phyloP scores from a whole-genome alignment of 2,888 invertebrate species.

The Nomada flava region DNA sequence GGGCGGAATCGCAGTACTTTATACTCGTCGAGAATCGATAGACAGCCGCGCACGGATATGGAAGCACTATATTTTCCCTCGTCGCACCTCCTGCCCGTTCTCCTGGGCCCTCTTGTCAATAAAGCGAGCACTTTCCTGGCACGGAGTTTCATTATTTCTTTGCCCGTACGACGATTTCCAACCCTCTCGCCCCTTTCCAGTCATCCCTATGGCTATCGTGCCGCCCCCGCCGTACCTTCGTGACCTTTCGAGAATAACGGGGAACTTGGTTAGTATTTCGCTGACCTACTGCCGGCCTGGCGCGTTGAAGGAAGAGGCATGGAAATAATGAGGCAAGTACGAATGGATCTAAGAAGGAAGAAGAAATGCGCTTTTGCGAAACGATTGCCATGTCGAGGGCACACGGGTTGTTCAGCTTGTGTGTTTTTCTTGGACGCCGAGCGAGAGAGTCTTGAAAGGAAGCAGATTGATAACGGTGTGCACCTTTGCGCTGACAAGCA shows the following conservation, averaged over 20 bases:
- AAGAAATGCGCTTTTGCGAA: constrained; percentile 17
- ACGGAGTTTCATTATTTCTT: constrained; percentile 79
- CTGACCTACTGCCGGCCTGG: constrained; percentile 50
- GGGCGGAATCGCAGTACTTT: constrained; percentile 80
- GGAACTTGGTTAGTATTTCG: constrained; percentile 55
- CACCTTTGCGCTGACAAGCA: constrained; percentile 23
- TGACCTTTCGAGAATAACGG: constrained; percentile 51
- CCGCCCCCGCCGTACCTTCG: neutral
- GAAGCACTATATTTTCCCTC: constrained; percentile 75
- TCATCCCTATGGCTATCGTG: neutral
- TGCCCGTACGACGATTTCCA: constrained; percentile 59
- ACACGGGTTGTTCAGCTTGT: neutral
- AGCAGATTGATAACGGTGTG: constrained; percentile 72
- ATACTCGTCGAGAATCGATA: constrained; percentile 81
- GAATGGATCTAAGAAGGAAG: neutral
- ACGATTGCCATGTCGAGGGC: constrained; percentile 9
- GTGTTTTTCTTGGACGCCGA: constrained; percentile 29
- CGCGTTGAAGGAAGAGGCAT: constrained; percentile 9
- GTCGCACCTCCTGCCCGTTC: constrained; percentile 70
- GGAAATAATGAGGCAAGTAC: constrained; percentile 16
- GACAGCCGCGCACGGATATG: constrained; percentile 76
- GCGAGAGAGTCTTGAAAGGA: constrained; percentile 23
- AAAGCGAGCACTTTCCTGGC: constrained; percentile 78
- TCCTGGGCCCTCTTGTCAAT: constrained; percentile 77
- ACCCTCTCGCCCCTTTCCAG: constrained; percentile 34